Evolutionary conservation across 2,797 vertebrate genomes (phyloP).

Genomic region (Mionectes olivaceus): DNA sequence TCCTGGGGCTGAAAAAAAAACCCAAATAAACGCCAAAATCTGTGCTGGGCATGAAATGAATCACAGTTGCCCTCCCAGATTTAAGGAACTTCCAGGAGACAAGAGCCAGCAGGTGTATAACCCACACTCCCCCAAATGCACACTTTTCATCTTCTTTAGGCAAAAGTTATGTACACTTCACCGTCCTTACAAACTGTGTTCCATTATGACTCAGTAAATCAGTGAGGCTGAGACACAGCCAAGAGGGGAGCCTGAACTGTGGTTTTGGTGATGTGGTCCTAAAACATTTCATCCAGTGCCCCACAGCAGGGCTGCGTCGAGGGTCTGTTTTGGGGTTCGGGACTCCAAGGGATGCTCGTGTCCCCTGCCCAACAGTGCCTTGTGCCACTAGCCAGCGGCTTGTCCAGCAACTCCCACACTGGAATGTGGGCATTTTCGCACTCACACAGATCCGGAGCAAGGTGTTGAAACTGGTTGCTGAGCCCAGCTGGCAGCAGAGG

Average conservation of each 20-base stretch:
- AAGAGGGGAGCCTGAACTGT: background rate
- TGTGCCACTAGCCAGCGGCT: background rate
- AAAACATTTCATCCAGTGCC: background rate
- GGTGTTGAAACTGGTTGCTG: background rate
- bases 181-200: background rate
- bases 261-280: accelerated
- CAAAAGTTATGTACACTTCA: background rate
- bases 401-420: background rate
- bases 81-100: background rate
- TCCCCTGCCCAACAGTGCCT: accelerated
- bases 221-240: background rate
- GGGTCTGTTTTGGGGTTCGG: background rate
- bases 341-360: accelerated
- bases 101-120: background rate
- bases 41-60: background rate
- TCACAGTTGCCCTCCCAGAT: background rate
- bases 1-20: background rate
- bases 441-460: accelerated
- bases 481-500: background rate
- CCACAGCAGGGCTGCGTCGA: background rate
- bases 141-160: background rate
- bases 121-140: background rate
- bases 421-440: accelerated
- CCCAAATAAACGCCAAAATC: background rate
- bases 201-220: background rate